Base-by-base conservation (phyloP, 2,888 invertebrate species). In the Sminthurides aquaticus region DNA sequence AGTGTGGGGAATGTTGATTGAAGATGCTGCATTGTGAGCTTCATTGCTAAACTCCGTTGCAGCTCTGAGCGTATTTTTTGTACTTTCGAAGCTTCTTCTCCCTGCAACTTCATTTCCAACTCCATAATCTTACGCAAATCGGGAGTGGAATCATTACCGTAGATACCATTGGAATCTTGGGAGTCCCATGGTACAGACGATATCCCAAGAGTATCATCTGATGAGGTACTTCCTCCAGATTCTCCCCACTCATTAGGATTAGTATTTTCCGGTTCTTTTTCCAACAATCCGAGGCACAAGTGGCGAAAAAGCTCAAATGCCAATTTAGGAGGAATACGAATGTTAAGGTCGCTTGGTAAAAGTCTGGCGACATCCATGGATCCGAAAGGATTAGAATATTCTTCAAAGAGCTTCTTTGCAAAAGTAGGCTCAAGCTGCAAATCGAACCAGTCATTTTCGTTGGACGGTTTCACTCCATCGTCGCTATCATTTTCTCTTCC, bases 261-360 rank as follows among this genome's bases (percentile, higher is more conserved):
- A 18, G 59, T 48, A 49, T 59, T 59, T 59, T 59, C 59, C 1
- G 58, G 58, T 22, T 49, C 43, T 52, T 60, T 60, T 48, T 59
- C 34, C 28, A 60, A 28, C 28, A 60, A 52, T 11, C 20, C 52
- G 3, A 60, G 54, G 60, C 60, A 60, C 20, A 60, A 27, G 27
- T 60, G 60, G n/a, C 60, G 52, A 20, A 52, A 60, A n/a, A 60
- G n/a, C 3, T 60, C 60, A 27, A 60, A 60, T 1, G 60, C 60
- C 8, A 60, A 24, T 26, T 49, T 60, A 2, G 28, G 60, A 26
- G 60, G 60, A 18, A 60, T 60, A 24, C 54, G 22, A 28, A 60
- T 28, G 20, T 60, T 60, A 2, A 60, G 27, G 52, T 60, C 60
- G 18, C 27, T 60, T 5, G 27, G 20, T 18, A 52, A 26, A 18